Evolutionary conservation across 2,888 invertebrate genomes (phyloP), one percentile per base, ranked within the genome.

Genomic region (Dynastes maya): DNA sequence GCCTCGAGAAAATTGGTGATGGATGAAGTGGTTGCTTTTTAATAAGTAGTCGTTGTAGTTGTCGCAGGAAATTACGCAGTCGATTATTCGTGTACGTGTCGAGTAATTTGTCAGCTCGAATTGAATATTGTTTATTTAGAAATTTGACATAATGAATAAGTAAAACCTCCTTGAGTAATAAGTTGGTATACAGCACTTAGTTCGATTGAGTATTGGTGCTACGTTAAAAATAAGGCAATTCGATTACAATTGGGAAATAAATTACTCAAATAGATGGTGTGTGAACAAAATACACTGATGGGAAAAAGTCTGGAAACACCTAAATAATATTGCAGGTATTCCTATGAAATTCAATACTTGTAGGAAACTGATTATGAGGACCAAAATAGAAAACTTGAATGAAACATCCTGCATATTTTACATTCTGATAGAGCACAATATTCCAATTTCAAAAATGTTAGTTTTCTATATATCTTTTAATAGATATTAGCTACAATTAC

Each of bases 1-100:
- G 72, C 72, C 72, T 72, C 72, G 58, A 72, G 72, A 72, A 58
- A 58, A 72, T 72, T 61, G 22, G 37, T 72, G 72, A 72, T 72
- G 58, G 72, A 72, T 72, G 72, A 58, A 58, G 72, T 58, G 72
- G 58, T 72, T 72, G 72, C 72, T 72, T 72, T 72, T 72, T 72
- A 72, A 67, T 72, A 58, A 61, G 72, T 58, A 72, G 72, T 72
- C 40, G 72, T 32, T 53, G 70, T 58, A 58, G 22, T 58, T 72
- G 72, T 72, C 72, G 61, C 58, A 72, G 72, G 72, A 72, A 58
- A 72, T 72, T 72, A 72, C 72, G 72, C 58, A 72, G 72, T 72
- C 58, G 58, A 72, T 72, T 72, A 72, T 72, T 72, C 72, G 72
- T 72, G 72, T 72, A 72, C 58, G 72, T 72, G 58, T 72, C 72